A percentile compares a stretch with the other conserved stretches of the same genome.
phyloP scores from a whole-genome alignment of 2,797 vertebrate genomes.

The Holocentrus rufus region DNA sequence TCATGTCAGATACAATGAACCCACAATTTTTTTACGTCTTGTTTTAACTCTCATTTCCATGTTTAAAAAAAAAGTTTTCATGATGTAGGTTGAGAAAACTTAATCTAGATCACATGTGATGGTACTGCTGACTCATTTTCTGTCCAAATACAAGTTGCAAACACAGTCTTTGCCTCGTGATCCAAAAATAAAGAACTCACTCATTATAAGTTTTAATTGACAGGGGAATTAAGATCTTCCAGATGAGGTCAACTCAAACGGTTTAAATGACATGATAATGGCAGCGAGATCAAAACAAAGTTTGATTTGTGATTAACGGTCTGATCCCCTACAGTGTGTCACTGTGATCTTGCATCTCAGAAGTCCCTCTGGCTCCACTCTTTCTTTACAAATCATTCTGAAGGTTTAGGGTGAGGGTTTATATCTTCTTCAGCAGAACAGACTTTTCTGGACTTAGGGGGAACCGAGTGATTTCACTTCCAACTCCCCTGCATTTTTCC shows the following conservation, averaged over 20 bases:
- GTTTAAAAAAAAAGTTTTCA: no score
- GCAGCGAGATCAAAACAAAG: conserved; percentile 29
- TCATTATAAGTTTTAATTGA: conserved; percentile 25
- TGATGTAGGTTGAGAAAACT: no score
- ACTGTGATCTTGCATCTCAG: conserved; percentile 28
- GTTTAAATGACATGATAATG: conserved; percentile 28
- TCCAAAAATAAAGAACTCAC: no score
- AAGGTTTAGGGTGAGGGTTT: no score
- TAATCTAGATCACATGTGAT: no score
- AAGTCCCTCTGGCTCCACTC: conserved; percentile 13
- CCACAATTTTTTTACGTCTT: no score
- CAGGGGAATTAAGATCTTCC: conserved; percentile 17
- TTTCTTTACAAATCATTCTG: not conserved
- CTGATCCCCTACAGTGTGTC: conserved; percentile 34
- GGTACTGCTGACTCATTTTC: no score
- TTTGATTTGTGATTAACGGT: conserved; percentile 37
- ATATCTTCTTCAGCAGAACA: not conserved
- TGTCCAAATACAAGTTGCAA: no score
- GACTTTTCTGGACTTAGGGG: conserved; percentile 13
- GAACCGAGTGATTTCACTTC: not conserved
- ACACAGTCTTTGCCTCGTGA: no score
- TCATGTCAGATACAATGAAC: no score
- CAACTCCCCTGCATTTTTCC: not conserved
- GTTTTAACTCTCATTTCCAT: no score
- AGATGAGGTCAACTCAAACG: conserved; percentile 39